Conservation (phyloP, 2,888 invertebrate genomes). For the Drosophila flavopinicola region DNA sequence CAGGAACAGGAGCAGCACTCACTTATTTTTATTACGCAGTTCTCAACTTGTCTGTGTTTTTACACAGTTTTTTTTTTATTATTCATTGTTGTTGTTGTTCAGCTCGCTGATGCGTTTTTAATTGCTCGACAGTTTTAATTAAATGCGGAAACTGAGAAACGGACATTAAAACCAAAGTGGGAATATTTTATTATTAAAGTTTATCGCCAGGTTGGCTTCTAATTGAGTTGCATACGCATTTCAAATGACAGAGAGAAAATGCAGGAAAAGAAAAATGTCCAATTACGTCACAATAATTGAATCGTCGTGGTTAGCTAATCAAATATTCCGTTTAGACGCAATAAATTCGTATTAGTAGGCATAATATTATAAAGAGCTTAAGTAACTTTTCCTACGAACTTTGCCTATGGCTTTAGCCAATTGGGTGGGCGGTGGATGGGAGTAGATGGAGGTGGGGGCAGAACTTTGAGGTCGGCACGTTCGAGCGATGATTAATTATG, state of each 20-base stretch:
- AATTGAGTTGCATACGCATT: slow-evolving; percentile 68
- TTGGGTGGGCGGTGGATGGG: too few species aligned
- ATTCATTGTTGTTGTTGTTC: slow-evolving; percentile 17
- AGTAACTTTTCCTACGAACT: slow-evolving; percentile 18
- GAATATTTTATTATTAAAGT: slow-evolving; percentile 45
- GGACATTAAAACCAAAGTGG: slow-evolving; percentile 10
- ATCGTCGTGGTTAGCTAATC: slow-evolving; percentile 59
- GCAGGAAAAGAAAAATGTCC: background rate
- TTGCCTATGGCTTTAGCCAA: background rate
- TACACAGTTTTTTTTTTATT: background rate
- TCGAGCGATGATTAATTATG: slow-evolving; percentile 70
- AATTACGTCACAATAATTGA: slow-evolving; percentile 53
- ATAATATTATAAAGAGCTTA: slow-evolving; percentile 52
- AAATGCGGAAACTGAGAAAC: slow-evolving; percentile 19
- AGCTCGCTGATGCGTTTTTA: slow-evolving; percentile 62
- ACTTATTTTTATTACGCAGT: slow-evolving; percentile 12
- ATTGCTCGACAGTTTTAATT: slow-evolving; percentile 67
- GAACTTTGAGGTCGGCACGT: slow-evolving; percentile 62
- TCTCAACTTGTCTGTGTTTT: slow-evolving; percentile 5
- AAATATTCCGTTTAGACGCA: slow-evolving; percentile 66
- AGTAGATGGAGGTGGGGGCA: background rate
- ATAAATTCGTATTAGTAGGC: slow-evolving; percentile 49
- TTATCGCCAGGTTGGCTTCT: slow-evolving; percentile 32
- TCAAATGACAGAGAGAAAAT: background rate
- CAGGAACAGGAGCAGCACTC: slow-evolving; percentile 2